Conservation (phyloP, 1,140 invertebrate species). For the Heliconius himera region DNA sequence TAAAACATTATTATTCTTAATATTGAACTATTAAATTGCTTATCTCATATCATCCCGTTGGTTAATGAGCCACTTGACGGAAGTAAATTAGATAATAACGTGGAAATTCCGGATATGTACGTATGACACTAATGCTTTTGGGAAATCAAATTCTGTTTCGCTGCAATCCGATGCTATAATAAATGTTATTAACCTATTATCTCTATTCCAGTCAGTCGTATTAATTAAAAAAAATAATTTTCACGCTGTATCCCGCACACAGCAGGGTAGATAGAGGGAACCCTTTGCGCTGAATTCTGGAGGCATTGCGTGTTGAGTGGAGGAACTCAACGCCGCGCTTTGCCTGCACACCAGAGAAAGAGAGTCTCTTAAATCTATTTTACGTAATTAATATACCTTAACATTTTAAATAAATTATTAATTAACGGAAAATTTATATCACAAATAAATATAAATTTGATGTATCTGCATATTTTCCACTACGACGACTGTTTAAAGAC, state of each 20-base stretch:
- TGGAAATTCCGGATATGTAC: background rate
- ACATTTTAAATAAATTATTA: background rate
- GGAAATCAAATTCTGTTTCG: background rate
- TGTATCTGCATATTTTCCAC: background rate
- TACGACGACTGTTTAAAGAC: conserved; percentile 20
- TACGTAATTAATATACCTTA: background rate
- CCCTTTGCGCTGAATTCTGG: too few species aligned
- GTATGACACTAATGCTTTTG: conserved; percentile 3
- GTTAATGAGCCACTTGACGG: background rate
- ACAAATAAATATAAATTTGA: background rate
- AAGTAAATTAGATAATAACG: background rate
- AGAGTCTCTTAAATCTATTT: background rate
- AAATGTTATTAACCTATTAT: background rate
- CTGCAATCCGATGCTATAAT: background rate
- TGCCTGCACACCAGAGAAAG: too few species aligned
- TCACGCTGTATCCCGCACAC: too few species aligned
- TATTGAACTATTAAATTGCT: background rate
- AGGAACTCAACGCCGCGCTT: too few species aligned
- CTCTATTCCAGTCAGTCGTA: background rate
- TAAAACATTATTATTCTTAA: too few species aligned
- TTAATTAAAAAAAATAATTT: background rate
- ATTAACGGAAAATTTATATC: background rate
- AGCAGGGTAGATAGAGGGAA: too few species aligned
- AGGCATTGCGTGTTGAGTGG: too few species aligned
- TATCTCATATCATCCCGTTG: background rate